Base-by-base conservation (phyloP, 1,140 invertebrate genomes). In the Nephila pilipes region DNA sequence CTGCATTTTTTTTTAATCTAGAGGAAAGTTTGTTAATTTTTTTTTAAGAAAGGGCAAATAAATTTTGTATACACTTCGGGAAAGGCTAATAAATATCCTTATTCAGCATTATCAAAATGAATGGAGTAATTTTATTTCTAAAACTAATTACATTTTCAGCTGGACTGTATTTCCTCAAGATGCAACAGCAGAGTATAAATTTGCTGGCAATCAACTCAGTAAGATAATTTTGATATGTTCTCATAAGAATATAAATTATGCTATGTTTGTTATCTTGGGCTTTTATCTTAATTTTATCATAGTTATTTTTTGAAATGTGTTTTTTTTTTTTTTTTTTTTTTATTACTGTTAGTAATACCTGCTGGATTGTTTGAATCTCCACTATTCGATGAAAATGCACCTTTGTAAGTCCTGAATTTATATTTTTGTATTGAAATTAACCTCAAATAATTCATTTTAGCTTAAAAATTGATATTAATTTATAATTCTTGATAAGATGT, bases 301-400 rank as follows among this genome's bases (percentile, higher is more conserved):
- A 46, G 3, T 18, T 46, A 1, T 22, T 46, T 54, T 46, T 46
- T 46, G 46, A 46, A 46, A 46, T 46, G 12, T 46, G 18, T 46
- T 54, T 55, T n/a, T 83, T 83, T 16, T 83, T 55, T 22, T n/a
- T 63, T n/a, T n/a, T n/a, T n/a, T n/a, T n/a, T n/a, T n/a, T n/a
- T n/a, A n/a, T n/a, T n/a, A n/a, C n/a, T 65, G 54, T 54, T 75
- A 93, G 92, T 93, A n/a, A 60, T 93, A 22, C 92, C 92, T 57
- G 92, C 92, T 93, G 92, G 92, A n/a, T 36, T 93, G 16, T 89
- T 93, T 69, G 87, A 93, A 20, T 25, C 20, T 58, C 92, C 92
- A 38, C 25, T 93, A 10, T 93, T 89, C 89, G 75, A 93, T 69
- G 22, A 63, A 29, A 18, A 69, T 63, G 69, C 92, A 14, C 92